Base-by-base conservation (phyloP, 2,797 vertebrate species). In the Steatocranus sp. region DNA sequence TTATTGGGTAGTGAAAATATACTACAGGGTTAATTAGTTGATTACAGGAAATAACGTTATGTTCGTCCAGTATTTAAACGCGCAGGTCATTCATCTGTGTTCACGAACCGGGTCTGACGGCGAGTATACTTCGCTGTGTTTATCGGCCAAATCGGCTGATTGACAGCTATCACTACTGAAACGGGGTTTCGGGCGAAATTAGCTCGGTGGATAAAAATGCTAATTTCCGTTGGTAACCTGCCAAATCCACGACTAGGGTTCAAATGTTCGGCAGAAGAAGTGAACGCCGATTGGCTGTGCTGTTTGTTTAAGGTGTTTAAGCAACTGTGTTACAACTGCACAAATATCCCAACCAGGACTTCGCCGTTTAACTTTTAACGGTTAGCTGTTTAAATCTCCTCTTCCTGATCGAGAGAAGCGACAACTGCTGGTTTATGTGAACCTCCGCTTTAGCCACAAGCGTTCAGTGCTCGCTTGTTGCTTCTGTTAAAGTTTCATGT, bases 391-490 rank as follows among this genome's bases (percentile, higher is more conserved):
- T 81, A 43, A 79, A 23, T 12, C 10, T 53, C 38, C 86, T 89
- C 68, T 73, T 91, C 86, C 89, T 84, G 76, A 54, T 84, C 78
- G 51, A 75, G 75, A 53, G n/a, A 50, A 30, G 82, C 79, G 61
- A 79, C 46, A 81, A 58, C 84, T 78, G 83, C 14, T 25, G 75
- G 34, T 17, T 78, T n/a, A 10, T 12, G 3, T 8, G 46, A 51
- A 7, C n/a, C 74, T 15, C 6, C 6, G 7, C 66, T 75, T 8
- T 18, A 27, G 56, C 50, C 12, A 5, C 23, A 27, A 3, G 3
- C 38, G 41, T 48, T 61, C 20, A 17, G 8, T 18, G 14, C 43
- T 63, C n/a, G n/a, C 9, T 9, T 63, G 46, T 38, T 61, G 3
- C 9, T 38, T 3, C 2, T 6, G 11, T 36, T 1, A 50, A 23